These are phyloP conservation scores for Pyrrhia umbra DNA, from an alignment of 2,888 invertebrate genomes.

Conservation along the genomic window DNA sequence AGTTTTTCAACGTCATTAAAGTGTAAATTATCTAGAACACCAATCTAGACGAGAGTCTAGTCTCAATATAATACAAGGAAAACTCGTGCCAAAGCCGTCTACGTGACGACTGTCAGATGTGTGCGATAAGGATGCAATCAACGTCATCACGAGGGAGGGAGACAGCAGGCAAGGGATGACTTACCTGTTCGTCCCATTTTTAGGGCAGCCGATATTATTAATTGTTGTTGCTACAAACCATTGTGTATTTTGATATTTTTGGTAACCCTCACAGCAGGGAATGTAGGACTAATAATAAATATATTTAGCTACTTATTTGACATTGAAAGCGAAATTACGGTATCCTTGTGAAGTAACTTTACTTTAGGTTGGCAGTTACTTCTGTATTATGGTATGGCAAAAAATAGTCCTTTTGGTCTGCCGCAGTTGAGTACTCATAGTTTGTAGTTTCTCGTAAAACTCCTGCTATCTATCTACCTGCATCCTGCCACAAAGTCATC, in stretches of 20 bases:
- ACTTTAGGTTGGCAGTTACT: background rate
- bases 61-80: constrained; percentile 40
- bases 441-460: no score
- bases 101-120: constrained; percentile 50
- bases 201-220: constrained; percentile 19
- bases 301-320: constrained; percentile 17
- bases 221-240: constrained; percentile 17
- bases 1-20: background rate
- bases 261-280: constrained; percentile 18
- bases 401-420: background rate
- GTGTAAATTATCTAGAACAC: constrained; percentile 27
- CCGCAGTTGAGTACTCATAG: background rate
- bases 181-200: constrained; percentile 37
- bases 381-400: background rate
- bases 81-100: constrained; percentile 44
- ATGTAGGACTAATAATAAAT: constrained; percentile 13
- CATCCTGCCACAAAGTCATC: no score
- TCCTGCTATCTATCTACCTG: no score
- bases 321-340: constrained; percentile 1
- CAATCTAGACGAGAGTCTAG: constrained; percentile 35
- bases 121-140: constrained; percentile 5
- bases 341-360: background rate
- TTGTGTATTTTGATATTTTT: constrained; percentile 24
- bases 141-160: background rate
- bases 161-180: constrained; percentile 12